These are phyloP conservation scores for Drosophila subobscura DNA, from an alignment of 1,140 invertebrate genomes.

Conservation along the genomic window DNA sequence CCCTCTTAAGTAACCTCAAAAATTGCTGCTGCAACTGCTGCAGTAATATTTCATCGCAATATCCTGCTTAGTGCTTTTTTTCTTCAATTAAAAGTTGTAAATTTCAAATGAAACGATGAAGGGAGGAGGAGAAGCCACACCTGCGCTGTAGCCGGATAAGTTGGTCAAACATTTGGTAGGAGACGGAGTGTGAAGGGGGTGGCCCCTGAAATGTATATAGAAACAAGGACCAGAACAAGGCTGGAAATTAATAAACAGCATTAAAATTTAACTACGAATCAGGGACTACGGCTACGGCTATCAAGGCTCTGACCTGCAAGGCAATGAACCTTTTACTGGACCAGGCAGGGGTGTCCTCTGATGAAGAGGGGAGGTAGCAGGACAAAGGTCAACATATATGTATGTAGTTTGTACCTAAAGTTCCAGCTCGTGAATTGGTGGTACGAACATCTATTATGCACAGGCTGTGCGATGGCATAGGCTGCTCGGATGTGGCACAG, in stretches of 20 bases:
- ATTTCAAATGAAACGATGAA: constrained; percentile 45
- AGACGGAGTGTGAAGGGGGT: neutral
- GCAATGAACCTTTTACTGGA: constrained; percentile 38
- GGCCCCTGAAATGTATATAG: constrained; percentile 7
- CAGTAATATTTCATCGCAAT: constrained; percentile 55
- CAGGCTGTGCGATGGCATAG: neutral
- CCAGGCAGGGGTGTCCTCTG: too few species aligned
- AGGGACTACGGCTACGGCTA: constrained; percentile 8
- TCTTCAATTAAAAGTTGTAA: constrained; percentile 59
- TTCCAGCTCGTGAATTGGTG: constrained; percentile 15
- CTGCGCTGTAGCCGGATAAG: constrained; percentile 21
- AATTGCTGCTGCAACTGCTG: constrained; percentile 22
- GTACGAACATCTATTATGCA: constrained; percentile 52
- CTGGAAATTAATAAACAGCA: constrained; percentile 56
- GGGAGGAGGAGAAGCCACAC: constrained; percentile 10
- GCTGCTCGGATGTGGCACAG: constrained; percentile 2
- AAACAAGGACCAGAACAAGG: constrained; percentile 11
- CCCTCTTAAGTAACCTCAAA: constrained; percentile 17
- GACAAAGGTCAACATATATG: constrained; percentile 42
- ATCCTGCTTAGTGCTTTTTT: constrained; percentile 56
- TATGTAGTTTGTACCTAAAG: constrained; percentile 30
- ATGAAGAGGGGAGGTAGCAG: neutral
- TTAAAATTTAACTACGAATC: constrained; percentile 43
- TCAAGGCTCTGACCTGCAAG: constrained; percentile 34
- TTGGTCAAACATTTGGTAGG: constrained; percentile 8